Conservation (phyloP, 1,140 invertebrate genomes). For the Aphelinus certus region DNA sequence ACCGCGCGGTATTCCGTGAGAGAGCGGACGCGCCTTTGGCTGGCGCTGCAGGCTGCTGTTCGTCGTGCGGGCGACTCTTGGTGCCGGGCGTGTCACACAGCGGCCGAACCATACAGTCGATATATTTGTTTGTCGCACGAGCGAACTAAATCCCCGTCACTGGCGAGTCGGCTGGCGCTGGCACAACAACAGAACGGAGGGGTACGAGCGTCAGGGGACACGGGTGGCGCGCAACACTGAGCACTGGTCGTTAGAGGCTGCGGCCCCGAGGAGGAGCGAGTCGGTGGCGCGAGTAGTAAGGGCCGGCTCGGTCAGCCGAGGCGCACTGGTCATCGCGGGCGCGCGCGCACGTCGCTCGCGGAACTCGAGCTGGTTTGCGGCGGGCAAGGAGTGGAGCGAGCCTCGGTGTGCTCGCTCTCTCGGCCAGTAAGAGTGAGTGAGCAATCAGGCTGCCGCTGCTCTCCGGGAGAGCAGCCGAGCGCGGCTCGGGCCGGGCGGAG, state of each 20-base stretch:
- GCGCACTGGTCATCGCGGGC: not conserved
- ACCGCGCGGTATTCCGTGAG: conserved; percentile 3
- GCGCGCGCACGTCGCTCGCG: conserved; percentile 46
- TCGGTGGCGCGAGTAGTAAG: not conserved
- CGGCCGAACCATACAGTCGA: too few species aligned
- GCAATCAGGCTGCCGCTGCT: conserved; percentile 47
- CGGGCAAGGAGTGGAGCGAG: conserved; percentile 49
- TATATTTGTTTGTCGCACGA: too few species aligned
- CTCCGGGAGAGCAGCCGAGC: conserved; percentile 25
- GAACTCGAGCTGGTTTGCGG: conserved; percentile 49
- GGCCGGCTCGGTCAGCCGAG: not conserved
- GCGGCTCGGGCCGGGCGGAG: conserved; percentile 27
- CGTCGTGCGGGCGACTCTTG: not conserved
- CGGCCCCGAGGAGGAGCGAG: not conserved
- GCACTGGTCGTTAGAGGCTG: not conserved
- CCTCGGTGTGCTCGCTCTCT: conserved; percentile 48
- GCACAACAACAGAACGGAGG: too few species aligned
- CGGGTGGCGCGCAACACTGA: too few species aligned
- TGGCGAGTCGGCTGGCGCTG: too few species aligned
- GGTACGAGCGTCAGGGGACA: too few species aligned
- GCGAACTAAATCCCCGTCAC: too few species aligned
- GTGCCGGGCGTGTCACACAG: too few species aligned
- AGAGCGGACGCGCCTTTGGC: conserved; percentile 4
- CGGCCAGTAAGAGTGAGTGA: conserved; percentile 56
- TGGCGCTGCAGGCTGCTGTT: not conserved